Evolutionary conservation across 2,888 invertebrate genomes (phyloP).

Genomic region (Amiota communis): DNA sequence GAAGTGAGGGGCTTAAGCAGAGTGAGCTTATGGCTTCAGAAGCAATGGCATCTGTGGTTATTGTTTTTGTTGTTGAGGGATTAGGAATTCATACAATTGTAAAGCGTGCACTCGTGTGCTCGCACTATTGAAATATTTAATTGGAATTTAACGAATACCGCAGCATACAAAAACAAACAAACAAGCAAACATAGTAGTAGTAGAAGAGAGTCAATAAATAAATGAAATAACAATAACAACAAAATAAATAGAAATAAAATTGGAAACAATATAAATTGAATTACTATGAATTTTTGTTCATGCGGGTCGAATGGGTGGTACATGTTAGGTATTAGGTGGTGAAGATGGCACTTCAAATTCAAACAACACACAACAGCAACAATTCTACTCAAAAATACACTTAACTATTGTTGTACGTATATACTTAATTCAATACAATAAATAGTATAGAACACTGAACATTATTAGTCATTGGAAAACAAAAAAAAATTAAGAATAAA

Average conservation of each 20-base stretch:
- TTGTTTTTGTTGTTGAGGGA: constrained; percentile 32
- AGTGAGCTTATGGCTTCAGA: not conserved
- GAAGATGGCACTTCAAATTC: no score
- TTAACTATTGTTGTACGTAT: no score
- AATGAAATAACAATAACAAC: constrained; percentile 16
- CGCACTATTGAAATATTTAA: constrained; percentile 62
- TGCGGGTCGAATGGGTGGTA: not conserved
- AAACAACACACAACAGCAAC: no score
- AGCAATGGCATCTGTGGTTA: not conserved
- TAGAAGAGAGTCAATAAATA: constrained; percentile 15
- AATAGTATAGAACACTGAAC: no score
- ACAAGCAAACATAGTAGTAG: not conserved
- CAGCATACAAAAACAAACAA: constrained; percentile 26
- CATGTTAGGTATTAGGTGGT: not conserved
- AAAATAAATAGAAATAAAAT: not conserved
- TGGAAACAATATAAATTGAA: constrained; percentile 18
- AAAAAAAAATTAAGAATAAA: no score
- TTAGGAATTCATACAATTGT: constrained; percentile 33
- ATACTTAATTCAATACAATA: no score
- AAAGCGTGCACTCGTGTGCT: constrained; percentile 33
- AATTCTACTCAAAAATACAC: no score
- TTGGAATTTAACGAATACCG: constrained; percentile 65
- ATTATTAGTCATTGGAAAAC: no score
- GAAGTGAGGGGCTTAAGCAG: no score
- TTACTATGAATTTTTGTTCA: constrained; percentile 1